Conservation (phyloP, 2,888 invertebrate genomes). For the Dexiosoma caninum region DNA sequence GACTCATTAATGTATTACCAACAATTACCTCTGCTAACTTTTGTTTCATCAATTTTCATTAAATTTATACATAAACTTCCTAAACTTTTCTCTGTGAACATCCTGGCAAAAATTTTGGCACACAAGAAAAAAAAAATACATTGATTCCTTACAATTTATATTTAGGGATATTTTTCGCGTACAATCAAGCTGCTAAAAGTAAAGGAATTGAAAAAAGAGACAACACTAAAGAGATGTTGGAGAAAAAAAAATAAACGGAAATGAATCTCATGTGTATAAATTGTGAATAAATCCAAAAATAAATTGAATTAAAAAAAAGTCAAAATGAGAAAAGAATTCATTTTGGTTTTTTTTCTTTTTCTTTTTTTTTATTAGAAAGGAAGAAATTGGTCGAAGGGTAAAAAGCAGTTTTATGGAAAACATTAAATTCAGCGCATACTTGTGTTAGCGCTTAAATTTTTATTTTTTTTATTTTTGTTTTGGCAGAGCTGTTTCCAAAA, state of each 20-base stretch:
- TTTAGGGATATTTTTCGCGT: conserved; percentile 49
- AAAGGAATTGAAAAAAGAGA: conserved; percentile 28
- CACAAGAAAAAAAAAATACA: conserved; percentile 16
- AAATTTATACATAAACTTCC: conserved; percentile 66
- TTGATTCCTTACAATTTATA: conserved; percentile 58
- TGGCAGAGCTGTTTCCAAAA: conserved; percentile 21
- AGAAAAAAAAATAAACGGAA: conserved; percentile 56
- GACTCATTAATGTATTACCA: conserved; percentile 74
- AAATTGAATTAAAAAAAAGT: conserved; percentile 77
- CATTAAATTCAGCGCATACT: conserved; percentile 53
- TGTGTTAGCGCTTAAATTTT: conserved; percentile 19
- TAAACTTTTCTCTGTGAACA: conserved; percentile 41
- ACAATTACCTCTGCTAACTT: conserved; percentile 77
- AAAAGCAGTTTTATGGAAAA: conserved; percentile 27
- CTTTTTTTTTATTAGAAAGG: conserved; percentile 4
- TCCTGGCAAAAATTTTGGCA: conserved; percentile 29
- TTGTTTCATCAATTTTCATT: conserved; percentile 77
- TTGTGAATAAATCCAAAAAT: conserved; percentile 77
- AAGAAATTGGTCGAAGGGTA: conserved; percentile 19
- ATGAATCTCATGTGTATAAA: conserved; percentile 77
- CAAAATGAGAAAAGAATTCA: conserved; percentile 23
- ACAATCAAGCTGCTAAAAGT: conserved; percentile 40
- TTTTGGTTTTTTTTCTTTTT: neutral
- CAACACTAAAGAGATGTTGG: conserved; percentile 35
- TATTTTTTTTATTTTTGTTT: too few relatives aligned